Base-by-base conservation (phyloP, 2,113 vertebrate species). In the Ameiurus melas region DNA sequence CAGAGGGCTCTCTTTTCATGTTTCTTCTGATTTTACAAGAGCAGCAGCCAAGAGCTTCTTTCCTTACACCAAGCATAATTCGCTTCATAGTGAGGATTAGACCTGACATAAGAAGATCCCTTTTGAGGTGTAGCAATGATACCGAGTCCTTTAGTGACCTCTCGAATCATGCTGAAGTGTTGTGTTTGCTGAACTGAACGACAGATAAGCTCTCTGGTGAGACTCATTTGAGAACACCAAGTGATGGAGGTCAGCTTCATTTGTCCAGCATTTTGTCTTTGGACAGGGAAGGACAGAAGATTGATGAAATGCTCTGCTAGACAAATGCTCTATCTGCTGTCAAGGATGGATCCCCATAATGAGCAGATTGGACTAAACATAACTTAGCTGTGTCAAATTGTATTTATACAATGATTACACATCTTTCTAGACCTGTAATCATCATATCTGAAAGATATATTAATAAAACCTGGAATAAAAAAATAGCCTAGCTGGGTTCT, bases 191-290 rank as follows among this genome's bases (percentile, higher is more conserved):
- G 16, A 68, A 66, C 27, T 19, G 53, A 51, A 30, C 20, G 39
- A 39, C 85, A 87, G 75, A 66, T 62, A 33, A 13, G 30, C 53
- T 85, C 36, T 85, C 85, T 66, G 43, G 27, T 88, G 43, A 85
- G 83, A 84, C 90, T 81, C 60, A 43, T 91, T 19, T 89, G 2
- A 33, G 19, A 88, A 84, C 68, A 55, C 53, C 43, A 33, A 86
- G 55, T 60, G 85, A 79, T 84, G 57, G 92, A 93, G 93, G 94
- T 93, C 91, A 55, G 70, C n/a, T 53, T 90, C 83, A 91, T 93
- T 91, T 92, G 85, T 93, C 91, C 88, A 87, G 81, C 33, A 8
- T 57, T 82, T 85, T 20, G 33, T 58, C 30, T 77, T 43, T 43
- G 47, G 4, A 62, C 68, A 17, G 68, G 27, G 55, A 77, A 86